Evolutionary conservation across 2,797 vertebrate genomes (phyloP), one percentile per base, ranked within the genome.

Genomic region (Pseudocheirus occidentalis): DNA sequence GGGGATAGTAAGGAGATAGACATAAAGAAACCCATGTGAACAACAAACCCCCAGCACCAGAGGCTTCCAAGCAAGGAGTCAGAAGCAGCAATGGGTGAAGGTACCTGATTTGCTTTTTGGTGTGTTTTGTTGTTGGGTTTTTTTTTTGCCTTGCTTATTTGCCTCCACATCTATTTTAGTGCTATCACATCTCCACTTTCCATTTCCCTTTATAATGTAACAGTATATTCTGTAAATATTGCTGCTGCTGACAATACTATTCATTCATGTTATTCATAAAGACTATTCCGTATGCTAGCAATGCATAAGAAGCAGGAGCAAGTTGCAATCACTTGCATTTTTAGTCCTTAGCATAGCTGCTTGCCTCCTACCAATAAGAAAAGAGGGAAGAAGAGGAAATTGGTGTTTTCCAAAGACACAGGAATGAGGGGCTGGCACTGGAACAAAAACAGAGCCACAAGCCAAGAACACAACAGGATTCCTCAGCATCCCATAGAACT

Each of bases 161-260:
- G 92, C 96, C 95, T 95, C 92, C 4, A 55, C 56, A 91, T 95
- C 94, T 97, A 46, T 55, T 97, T 97, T 91, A 95, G 97, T 94
- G 90, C 95, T 92, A 95, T 96, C 93, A 21, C 93, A 62, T 96
- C 95, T 96, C 98, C 96, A 62, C 98, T 98, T 97, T 97, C 95
- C 92, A 94, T 97, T 98, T 98, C 96, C 94, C n/a, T 97, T 96
- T 97, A 95, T 97, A 97, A 98, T 90, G 92, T 97, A 97, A 97
- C 94, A 73, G 93, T 96, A 92, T 89, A 53, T 98, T 98, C 96
- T 97, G 97, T 97, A 98, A 98, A 98, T 98, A 98, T 96, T 97
- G 95, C 96, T 92, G 81, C 96, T 97, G 55, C 97, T 97, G 98
- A 98, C 98, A 98, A 97, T 98, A 97, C 97, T 97, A 97, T 98